Conservation (phyloP, 2,113 vertebrate genomes). For the Bubo bubo region DNA sequence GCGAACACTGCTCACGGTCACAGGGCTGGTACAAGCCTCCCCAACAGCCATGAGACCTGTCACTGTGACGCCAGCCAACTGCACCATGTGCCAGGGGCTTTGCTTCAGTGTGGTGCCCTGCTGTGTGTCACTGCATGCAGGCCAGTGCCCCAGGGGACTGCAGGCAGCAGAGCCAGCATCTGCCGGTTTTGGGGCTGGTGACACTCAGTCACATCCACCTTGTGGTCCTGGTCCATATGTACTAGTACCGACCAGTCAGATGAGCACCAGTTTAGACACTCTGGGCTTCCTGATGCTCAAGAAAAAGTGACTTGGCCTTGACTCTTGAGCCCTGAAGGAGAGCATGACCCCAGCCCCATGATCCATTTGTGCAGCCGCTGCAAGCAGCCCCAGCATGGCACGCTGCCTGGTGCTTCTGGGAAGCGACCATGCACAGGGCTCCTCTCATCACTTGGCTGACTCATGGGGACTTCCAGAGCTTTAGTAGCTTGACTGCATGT, state of each 20-base stretch:
- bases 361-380: background rate
- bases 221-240: background rate
- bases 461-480: background rate
- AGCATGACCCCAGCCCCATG: background rate
- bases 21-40: background rate
- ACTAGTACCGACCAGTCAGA: background rate
- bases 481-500: fast-evolving
- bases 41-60: background rate
- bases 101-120: background rate
- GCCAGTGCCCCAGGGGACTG: background rate
- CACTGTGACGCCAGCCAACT: fast-evolving
- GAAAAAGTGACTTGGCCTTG: background rate
- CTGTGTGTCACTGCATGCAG: fast-evolving
- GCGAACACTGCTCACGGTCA: background rate
- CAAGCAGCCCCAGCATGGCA: fast-evolving
- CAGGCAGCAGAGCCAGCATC: background rate
- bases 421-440: background rate
- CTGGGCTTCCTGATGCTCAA: background rate
- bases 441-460: background rate
- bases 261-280: background rate
- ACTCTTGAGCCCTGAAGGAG: background rate
- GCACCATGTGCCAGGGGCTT: background rate
- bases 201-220: fast-evolving
- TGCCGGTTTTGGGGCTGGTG: background rate
- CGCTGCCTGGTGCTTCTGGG: background rate